Conservation (phyloP, 2,113 vertebrate species). For the Aptenodytes patagonicus region DNA sequence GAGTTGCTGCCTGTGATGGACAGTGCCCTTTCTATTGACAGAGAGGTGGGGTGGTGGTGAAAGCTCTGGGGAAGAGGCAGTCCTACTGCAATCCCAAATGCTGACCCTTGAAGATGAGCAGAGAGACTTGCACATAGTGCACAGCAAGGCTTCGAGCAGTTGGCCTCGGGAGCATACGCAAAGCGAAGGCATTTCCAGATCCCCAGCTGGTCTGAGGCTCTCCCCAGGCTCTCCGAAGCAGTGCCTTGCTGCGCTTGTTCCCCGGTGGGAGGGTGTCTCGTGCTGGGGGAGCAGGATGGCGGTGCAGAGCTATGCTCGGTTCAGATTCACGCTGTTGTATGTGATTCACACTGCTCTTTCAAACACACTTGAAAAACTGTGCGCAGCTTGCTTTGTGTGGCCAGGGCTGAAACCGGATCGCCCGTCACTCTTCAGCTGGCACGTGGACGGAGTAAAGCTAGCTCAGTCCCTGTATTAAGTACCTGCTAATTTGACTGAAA, state of each 20-base stretch:
- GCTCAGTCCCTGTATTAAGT: neutral
- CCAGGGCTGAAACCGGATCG: neutral
- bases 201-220: too few relatives aligned
- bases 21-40: neutral
- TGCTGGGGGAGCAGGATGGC: too few relatives aligned
- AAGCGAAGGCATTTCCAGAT: neutral
- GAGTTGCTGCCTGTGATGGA: neutral
- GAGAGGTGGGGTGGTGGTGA: neutral
- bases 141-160: neutral
- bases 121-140: too few relatives aligned
- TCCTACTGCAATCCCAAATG: too few relatives aligned
- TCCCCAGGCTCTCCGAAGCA: neutral
- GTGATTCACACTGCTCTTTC: neutral
- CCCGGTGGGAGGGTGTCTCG: neutral
- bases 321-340: too few relatives aligned
- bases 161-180: fast-evolving
- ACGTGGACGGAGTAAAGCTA: fast-evolving
- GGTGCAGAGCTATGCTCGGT: fast-evolving
- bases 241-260: neutral
- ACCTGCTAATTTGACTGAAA: neutral
- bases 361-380: neutral
- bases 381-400: neutral
- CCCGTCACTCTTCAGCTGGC: neutral
- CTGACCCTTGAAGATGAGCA: too few relatives aligned
- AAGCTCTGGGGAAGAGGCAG: too few relatives aligned